Evolutionary conservation across 2,113 vertebrate species (phyloP).

Genomic region (Oryzias curvinotus): DNA sequence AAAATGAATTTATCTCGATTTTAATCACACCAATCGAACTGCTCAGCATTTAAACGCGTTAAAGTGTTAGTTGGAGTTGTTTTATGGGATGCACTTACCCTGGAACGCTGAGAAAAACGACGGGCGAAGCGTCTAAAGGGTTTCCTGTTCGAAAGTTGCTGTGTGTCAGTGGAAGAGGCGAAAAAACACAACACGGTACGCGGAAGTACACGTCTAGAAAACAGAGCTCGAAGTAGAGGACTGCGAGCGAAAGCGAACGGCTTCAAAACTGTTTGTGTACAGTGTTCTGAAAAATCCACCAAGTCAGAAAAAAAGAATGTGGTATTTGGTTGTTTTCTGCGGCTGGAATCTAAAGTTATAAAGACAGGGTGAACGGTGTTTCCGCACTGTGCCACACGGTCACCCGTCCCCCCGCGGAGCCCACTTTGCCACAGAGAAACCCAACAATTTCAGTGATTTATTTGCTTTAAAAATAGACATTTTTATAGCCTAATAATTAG

Average conservation of each 20-base stretch:
- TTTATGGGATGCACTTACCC: conserved; percentile 62
- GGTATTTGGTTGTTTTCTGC: conserved; percentile 17
- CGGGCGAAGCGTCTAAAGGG: conserved; percentile 51
- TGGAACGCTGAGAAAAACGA: conserved; percentile 45
- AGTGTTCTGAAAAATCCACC: background rate
- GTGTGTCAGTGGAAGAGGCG: conserved; percentile 61
- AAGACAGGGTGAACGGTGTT: conserved; percentile 28
- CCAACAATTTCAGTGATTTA: background rate
- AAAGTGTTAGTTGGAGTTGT: accelerated
- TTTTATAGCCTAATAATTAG: too few relatives aligned
- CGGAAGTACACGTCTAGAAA: conserved; percentile 72
- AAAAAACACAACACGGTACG: conserved; percentile 70
- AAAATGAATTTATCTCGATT: conserved; percentile 20
- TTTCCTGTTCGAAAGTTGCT: conserved; percentile 76
- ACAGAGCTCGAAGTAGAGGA: background rate
- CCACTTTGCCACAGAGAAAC: background rate
- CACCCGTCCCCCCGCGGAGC: conserved; percentile 66
- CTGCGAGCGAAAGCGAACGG: background rate
- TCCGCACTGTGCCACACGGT: conserved; percentile 75
- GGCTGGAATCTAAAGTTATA: conserved; percentile 31
- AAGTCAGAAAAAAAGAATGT: background rate
- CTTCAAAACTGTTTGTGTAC: background rate
- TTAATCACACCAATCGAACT: background rate
- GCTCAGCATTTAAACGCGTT: background rate
- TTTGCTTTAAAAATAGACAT: too few relatives aligned